Base-by-base conservation (phyloP, 1,140 invertebrate genomes). In the Bilobella aurantiaca region DNA sequence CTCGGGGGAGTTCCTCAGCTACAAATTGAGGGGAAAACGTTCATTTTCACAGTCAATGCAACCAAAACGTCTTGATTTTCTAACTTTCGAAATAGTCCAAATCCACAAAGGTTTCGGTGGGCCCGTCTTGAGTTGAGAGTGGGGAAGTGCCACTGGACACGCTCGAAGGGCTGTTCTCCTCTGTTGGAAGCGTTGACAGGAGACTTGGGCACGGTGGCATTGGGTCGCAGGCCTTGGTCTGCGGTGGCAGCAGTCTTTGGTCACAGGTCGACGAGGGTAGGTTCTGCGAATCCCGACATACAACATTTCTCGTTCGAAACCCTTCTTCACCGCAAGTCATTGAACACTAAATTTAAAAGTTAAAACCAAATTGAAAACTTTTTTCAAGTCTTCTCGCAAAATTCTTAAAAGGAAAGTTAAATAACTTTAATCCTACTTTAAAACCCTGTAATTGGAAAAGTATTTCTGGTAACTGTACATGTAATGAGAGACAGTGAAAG, bases 281-380 rank as follows among this genome's bases (percentile, higher is more conserved):
- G 65, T 76, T 78, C 3, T 70, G 63, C 1, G 71, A 81, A 76
- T 84, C 81, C 2, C 86, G 80, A 76, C 91, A 95, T 74, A 89
- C 84, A n/a, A 93, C 87, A 23, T 82, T 84, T 29, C 91, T 80
- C 2, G 86, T 87, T 78, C 90, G 88, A n/a, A 87, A 78, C 0
- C 91, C 90, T 75, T 83, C 84, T n/a, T 71, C 63, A 2, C 90
- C 91, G 74, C 91, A 94, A 1, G 85, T 86, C 8, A 86, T 86
- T n/a, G 90, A 92, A 75, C 91, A 94, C 90, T 93, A 76, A 30
- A 75, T 68, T 67, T 57, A 76, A 46, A 76, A 74, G 67, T 67
- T 37, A 65, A 69, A 37, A 64, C 49, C 53, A 30, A 67, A n/a
- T n/a, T n/a, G n/a, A n/a, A n/a, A n/a, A n/a, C n/a, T n/a, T n/a